Conservation (phyloP, 2,113 vertebrate species). For the Tyrannus savana region DNA sequence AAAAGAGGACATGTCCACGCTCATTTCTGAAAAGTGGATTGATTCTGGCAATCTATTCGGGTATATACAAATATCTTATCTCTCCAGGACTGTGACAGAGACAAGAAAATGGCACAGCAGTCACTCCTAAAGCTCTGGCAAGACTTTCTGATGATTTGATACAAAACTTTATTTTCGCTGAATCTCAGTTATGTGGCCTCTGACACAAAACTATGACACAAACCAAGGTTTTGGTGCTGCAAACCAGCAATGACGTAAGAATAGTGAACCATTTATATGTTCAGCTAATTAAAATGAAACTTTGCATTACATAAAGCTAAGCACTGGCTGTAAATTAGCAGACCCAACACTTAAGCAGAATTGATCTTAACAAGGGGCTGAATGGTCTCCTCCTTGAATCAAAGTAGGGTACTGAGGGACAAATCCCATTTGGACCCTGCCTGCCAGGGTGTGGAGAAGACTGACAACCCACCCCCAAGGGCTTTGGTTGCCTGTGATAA, state of each 20-base stretch:
- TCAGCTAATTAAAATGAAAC: background rate
- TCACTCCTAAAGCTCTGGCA: background rate
- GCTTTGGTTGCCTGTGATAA: background rate
- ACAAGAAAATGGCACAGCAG: constrained; percentile 13
- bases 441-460: background rate
- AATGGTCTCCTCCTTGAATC: background rate
- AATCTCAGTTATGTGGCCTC: background rate
- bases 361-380: background rate
- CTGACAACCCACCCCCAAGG: background rate
- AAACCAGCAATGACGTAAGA: background rate
- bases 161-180: background rate
- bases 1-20: constrained; percentile 49
- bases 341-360: background rate
- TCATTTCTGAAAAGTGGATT: constrained; percentile 58
- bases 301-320: background rate
- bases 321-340: background rate
- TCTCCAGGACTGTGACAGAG: constrained; percentile 23
- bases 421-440: background rate
- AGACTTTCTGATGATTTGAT: background rate
- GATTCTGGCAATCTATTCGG: constrained; percentile 59
- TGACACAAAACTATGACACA: background rate
- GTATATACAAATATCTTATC: constrained; percentile 40
- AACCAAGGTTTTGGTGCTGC: background rate
- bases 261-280: background rate
- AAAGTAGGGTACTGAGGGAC: background rate